Evolutionary conservation across 1,140 invertebrate species (phyloP), one percentile per base, ranked within the genome.

Genomic region (Rhagoletis zephyria): DNA sequence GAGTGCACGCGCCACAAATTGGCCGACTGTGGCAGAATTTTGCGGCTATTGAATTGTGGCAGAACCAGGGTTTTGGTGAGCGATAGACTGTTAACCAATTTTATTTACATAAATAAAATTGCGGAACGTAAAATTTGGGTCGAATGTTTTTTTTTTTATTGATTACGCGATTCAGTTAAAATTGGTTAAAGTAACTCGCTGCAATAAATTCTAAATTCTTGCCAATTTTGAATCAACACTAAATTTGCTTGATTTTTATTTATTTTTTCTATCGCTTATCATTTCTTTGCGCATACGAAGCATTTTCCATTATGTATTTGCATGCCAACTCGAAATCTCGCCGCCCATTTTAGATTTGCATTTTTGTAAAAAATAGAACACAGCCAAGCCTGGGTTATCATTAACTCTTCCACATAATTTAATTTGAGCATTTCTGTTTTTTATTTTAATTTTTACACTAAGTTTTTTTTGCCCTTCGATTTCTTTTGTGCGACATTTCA

Each of bases 321-420:
- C 9, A 4, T 14, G 45, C 48, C 4, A 56, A 14, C 12, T 63
- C 4, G 16, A 12, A 81, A 56, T 19, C n/a, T n/a, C 19, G 74
- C 48, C 45, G 9, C n/a, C 48, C n/a, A 56, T n/a, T 42, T 16
- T n/a, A 81, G 56, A 81, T 81, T 81, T 81, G 74, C 74, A 81
- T 81, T 56, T 81, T n/a, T 56, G 30, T 16, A 42, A 16, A 56
- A 51, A 12, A 12, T 10, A 30, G 14, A 56, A 9, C 74, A 6
- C 48, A 56, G 45, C 74, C 74, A 81, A 81, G 45, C 74, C 90
- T 89, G 89, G 91, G 91, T 91, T 91, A 91, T 91, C 91, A 91
- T 91, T 91, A 91, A 81, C 74, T 81, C 90, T 91, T 91, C 91
- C 91, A 91, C 91, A 91, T 91, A 91, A 91, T 91, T 91, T 91